Conservation (phyloP, 2,113 vertebrate species). For the Oncorhynchus tshawytscha region DNA sequence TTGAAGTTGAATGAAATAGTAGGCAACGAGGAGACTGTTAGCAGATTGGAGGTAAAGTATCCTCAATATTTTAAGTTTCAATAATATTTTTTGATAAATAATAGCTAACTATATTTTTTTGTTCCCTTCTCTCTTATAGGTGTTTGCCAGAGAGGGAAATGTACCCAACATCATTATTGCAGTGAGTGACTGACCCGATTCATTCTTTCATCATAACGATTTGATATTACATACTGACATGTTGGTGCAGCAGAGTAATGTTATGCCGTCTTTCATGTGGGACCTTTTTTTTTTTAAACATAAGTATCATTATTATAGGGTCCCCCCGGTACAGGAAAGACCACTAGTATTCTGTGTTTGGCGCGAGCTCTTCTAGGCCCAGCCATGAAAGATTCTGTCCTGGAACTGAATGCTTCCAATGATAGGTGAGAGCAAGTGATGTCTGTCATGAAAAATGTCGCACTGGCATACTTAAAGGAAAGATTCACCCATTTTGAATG, state of each 20-base stretch:
- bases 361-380: conserved; percentile 88
- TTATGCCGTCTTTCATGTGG: too few species aligned
- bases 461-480: too few species aligned
- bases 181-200: conserved; percentile 70
- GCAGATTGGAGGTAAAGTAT: conserved; percentile 81
- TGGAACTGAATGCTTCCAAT: too few species aligned
- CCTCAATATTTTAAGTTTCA: too few species aligned
- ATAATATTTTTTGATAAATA: too few species aligned
- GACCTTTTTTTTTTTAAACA: background rate
- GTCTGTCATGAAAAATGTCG: too few species aligned
- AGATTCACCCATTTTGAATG: too few species aligned
- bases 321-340: conserved; percentile 97
- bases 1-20: conserved; percentile 85
- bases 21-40: conserved; percentile 94
- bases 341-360: conserved; percentile 95
- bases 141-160: conserved; percentile 94
- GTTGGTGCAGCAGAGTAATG: too few species aligned
- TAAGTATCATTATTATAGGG: conserved; percentile 69
- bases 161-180: conserved; percentile 99
- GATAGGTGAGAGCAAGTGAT: too few species aligned
- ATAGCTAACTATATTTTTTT: background rate
- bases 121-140: conserved; percentile 58
- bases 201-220: too few species aligned
- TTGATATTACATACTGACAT: too few species aligned
- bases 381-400: conserved; percentile 89